Evolutionary conservation across 1,140 invertebrate genomes (phyloP), one percentile per base, ranked within the genome.

Genomic region (Bombus confusus): DNA sequence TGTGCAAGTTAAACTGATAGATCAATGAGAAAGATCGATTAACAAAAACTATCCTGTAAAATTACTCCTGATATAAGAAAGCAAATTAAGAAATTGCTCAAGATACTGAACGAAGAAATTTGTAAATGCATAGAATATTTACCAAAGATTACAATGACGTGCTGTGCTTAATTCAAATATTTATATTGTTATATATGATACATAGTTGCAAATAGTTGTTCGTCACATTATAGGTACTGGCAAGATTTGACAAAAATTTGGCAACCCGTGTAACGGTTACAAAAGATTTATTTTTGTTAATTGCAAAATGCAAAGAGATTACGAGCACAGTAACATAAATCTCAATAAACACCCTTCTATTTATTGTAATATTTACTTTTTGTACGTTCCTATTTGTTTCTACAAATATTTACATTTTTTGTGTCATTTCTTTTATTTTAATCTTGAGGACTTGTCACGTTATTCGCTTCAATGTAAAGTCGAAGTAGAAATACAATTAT

Each of bases 231-330:
- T 52, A 22, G 15, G n/a, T 34, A 74, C 41, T 47, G 72, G 74
- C 25, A 39, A 59, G 22, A 8, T 28, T 59, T 37, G 52, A 73
- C 1, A 28, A 8, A 59, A 57, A 59, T 59, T 37, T 76, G 74
- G 52, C 74, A 76, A 76, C 47, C 3, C 5, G 25, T 59, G 25
- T 37, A 18, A 28, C 22, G 12, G 34, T 76, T 39, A 22, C 74
- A 76, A 59, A 76, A 57, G 22, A 57, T 39, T 76, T 76, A 76
- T 72, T 72, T 72, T 72, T 41, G 71, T 43, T 72, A 41, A 72
- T 9, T 28, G 25, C 28, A n/a, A 41, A 8, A n/a, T 41, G 12
- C 25, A n/a, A n/a, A 75, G 2, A 31, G 22, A 39, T 18, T 15
- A 47, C 25, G 28, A 77, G 18, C 13, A 2, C 25, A 13, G 15